Base-by-base conservation (phyloP, 2,113 vertebrate genomes). In the Megalops atlanticus region DNA sequence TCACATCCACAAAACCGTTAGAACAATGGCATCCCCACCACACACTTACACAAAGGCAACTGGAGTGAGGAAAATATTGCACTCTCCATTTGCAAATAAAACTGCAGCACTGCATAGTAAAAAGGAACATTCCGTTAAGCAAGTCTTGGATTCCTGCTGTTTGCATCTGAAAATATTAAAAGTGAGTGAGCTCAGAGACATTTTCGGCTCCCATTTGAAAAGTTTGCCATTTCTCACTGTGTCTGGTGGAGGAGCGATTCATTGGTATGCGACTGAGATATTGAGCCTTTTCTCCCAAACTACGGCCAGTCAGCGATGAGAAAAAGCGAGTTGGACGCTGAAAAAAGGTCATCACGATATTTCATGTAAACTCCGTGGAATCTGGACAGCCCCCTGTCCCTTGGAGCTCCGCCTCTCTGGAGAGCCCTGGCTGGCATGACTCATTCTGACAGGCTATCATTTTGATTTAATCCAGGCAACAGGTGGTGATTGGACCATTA, bases 401-500 rank as follows among this genome's bases (percentile, higher is more conserved):
- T 45, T 47, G 0, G 47, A 47, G 69, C 82, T 82, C 68, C 86
- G 79, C 84, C 54, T 64, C 79, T 80, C 71, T 77, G 82, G 75
- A 38, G 84, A 85, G 71, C 76, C 80, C 80, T 77, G 10, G 70
- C 81, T 69, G 83, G 69, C 88, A 33, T 76, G 86, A 86, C 89
- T 85, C 35, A 47, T 0, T 78, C 79, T 82, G 18, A 76, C 14
- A 8, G 79, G 86, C 87, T 85, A 85, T 89, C 71, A 47, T 81
- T 84, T 83, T 40, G 77, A 80, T 85, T 86, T 88, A 90, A 91
- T 88, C 90, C 86, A 82, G 83, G 81, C 87, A 88, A 89, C 87
- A 89, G 90, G 90, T 90, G 89, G 85, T 75, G 80, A 85, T 35
- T 5, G 75, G 49, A 84, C 72, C 83, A 85, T 83, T 74, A 58